Base-by-base conservation (phyloP, 2,888 invertebrate species). In the Melanostoma mellinum region DNA sequence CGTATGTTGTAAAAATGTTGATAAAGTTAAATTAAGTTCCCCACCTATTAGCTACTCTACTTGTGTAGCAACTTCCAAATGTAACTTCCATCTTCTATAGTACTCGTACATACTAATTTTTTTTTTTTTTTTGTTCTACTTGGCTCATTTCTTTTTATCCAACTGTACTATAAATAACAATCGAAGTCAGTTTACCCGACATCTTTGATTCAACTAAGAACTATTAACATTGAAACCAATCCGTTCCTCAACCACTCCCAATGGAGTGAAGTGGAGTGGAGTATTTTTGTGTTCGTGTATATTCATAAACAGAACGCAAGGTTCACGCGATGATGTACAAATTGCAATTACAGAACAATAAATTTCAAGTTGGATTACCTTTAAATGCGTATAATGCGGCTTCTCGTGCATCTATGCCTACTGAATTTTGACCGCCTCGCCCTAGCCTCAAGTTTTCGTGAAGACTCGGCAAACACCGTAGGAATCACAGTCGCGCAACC, bases 311-410 rank as follows among this genome's bases (percentile, higher is more conserved):
- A 44, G 20, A 20, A 40, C 6, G 32, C 10, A 36, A 36, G 32
- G 10, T 58, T 20, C 58, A 58, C 33, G 60, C 58, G 71, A 76
- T 75, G 76, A 80, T 76, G 80, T 80, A 75, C 69, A 80, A 80
- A 71, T 80, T 76, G 71, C 75, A 75, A 76, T 76, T 80, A 80
- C 75, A 80, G 76, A 80, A 71, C 71, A 71, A 80, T 80, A 80
- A 80, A 80, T 80, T 80, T 63, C 69, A 69, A 60, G 52, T 65
- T 60, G 53, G 30, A 80, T 80, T 80, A 67, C 72, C 60, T 69
- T 65, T 55, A 52, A 67, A 53, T 36, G 38, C 58, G 40, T 48
- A 61, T 46, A 55, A 33, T 55, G 38, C 38, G 42, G 53, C 10
- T 52, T 38, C 55, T 50, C 68, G 69, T 63, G 32, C 53, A 65